Evolutionary conservation across 2,888 invertebrate species (phyloP), one percentile per base, ranked within the genome.

Genomic region (Cantharis nigra): DNA sequence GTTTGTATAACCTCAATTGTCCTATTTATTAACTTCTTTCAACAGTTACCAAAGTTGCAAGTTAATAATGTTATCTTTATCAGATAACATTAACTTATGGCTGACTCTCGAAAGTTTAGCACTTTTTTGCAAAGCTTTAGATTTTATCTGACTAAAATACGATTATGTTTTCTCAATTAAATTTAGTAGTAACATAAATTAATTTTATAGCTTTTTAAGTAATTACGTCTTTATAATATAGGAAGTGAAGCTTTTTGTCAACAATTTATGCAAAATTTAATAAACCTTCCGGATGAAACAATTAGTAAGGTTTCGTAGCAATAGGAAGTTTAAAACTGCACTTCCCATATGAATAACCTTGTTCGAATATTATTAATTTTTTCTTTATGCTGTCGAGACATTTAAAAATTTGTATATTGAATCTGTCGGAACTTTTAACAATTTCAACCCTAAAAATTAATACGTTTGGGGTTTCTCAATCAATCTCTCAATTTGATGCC

Each of bases 71-170:
- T 49, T 49, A 49, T 49, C 49, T 49, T n/a, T 49, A 49, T 49
- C 49, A 49, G 49, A 23, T 65, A 65, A 18, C 49, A 70, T 28
- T 69, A 69, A 74, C 62, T 74, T 74, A 74, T 26, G 10, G 14
- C 3, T 0, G 69, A 11, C 65, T 49, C 49, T 64, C 28, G 64
- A 70, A 75, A 70, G 20, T 75, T 75, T 71, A 75, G 71, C 75
- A 71, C 75, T 65, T 71, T 28, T 70, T 28, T 75, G 16, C 49
- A 49, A 33, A 49, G 49, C 49, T 49, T n/a, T 49, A 49, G 49
- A 49, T 49, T n/a, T 49, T 49, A 49, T 49, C 49, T n/a, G 7
- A n/a, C n/a, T 49, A n/a, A 49, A 49, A 49, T 49, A 49, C 49
- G 49, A 49, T 49, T 49, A 7, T 49, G 49, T 49, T n/a, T n/a